These are phyloP conservation scores for Caradrina kadenii DNA, from an alignment of 2,888 invertebrate species.

Conservation along the genomic window DNA sequence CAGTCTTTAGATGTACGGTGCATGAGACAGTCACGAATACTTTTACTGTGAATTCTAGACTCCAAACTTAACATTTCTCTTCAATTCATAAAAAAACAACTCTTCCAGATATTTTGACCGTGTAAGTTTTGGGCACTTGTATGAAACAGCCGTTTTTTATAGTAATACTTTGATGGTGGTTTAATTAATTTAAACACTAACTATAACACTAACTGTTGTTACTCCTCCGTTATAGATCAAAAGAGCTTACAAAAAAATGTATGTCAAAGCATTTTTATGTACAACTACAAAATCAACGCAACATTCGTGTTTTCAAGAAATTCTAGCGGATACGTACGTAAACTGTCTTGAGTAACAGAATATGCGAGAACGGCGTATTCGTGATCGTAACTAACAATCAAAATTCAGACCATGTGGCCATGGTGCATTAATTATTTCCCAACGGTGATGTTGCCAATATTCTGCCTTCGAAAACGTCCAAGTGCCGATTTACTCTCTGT, in stretches of 20 bases:
- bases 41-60: too few species aligned
- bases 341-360: slow-evolving; percentile 56
- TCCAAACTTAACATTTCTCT: too few species aligned
- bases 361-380: slow-evolving; percentile 42
- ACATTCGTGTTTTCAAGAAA: slow-evolving; percentile 36
- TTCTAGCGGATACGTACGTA: slow-evolving; percentile 46
- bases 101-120: too few species aligned
- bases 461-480: slow-evolving; percentile 30
- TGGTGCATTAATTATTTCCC: slow-evolving; percentile 59
- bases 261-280: slow-evolving; percentile 43
- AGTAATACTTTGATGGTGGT: neutral
- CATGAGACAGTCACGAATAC: too few species aligned
- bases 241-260: slow-evolving; percentile 14
- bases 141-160: too few species aligned
- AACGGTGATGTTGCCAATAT: slow-evolving; percentile 62
- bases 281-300: slow-evolving; percentile 13
- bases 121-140: too few species aligned
- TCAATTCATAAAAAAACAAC: too few species aligned
- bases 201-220: slow-evolving; percentile 1
- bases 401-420: slow-evolving; percentile 58
- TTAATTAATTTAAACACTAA: neutral
- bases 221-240: slow-evolving; percentile 18
- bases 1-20: neutral
- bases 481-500: neutral
- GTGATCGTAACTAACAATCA: slow-evolving; percentile 56